phyloP scores from a whole-genome alignment of 2,797 vertebrate genomes.

The Sebastiscus albofasciatus region DNA sequence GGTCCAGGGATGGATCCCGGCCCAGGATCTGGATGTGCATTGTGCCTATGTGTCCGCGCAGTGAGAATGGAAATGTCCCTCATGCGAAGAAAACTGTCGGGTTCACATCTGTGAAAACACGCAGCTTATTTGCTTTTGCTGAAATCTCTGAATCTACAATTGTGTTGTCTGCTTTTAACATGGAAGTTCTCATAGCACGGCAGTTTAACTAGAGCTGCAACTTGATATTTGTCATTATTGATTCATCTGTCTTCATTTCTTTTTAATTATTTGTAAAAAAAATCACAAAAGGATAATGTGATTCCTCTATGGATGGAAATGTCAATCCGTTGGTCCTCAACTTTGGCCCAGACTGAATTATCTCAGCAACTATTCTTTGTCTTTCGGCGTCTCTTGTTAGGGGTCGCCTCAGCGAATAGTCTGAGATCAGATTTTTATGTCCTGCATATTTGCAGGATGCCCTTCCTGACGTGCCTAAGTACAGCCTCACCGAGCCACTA shows the following conservation, averaged over 20 bases:
- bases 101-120: constrained; percentile 73
- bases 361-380: neutral
- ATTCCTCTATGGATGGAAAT: neutral
- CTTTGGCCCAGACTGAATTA: neutral
- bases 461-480: too few species aligned
- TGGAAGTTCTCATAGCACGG: neutral
- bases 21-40: constrained; percentile 24
- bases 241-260: neutral
- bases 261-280: neutral
- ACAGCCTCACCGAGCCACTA: too few species aligned
- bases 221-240: neutral
- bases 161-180: neutral
- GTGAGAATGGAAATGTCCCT: constrained; percentile 45
- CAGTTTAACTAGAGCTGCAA: neutral
- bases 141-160: neutral
- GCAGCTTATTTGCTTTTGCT: constrained; percentile 26
- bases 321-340: neutral
- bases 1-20: constrained; percentile 22
- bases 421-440: too few species aligned
- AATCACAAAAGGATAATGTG: too few species aligned
- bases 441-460: too few species aligned
- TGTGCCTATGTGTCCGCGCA: constrained; percentile 13
- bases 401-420: too few species aligned
- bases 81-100: constrained; percentile 22
- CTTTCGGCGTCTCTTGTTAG: too few species aligned